Evolutionary conservation across 2,888 invertebrate genomes (phyloP), one percentile per base, ranked within the genome.

Genomic region (Erebia epiphron): DNA sequence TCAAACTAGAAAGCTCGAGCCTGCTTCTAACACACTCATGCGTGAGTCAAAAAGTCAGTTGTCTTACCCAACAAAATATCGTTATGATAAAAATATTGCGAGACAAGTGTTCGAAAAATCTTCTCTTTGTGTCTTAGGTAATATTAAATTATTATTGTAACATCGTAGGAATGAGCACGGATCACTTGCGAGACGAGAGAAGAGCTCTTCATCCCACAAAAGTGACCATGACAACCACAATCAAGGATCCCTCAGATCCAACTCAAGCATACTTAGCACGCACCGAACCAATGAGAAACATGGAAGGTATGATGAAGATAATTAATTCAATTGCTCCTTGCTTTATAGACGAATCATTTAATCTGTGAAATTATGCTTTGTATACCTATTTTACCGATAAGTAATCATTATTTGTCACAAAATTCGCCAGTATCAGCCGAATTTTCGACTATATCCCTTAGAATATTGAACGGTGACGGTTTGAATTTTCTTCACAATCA

Each of bases 201-300:
- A 91, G 80, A 89, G 80, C 81, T 79, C 87, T 14, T 84, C 86
- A 62, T 82, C 88, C 54, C 89, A 91, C 76, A 91, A 91, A 83
- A 88, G 73, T 74, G 85, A 79, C 71, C 87, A 88, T 75, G 92
- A 92, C 68, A 87, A 77, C 73, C 84, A 86, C 75, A 88, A 84
- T 74, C 93, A 91, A 79, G 95, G 95, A 69, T 95, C 95, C 60
- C 93, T 95, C 63, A 90, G 95, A 77, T 95, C 95, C 67, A 94
- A 83, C 78, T 92, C 95, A 43, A 95, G 95, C 80, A 94, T 94
- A 57, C 91, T 95, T 72, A 93, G 91, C 77, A 94, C 94, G 49
- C 94, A 94, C 68, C 88, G 94, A 77, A 93, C 92, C 74, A 92
- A 91, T 70, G 94, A 94, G 56, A 94, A 94, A 81, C 94, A 91